A percentile compares a stretch with the other conserved stretches of the same genome.
Evolutionary conservation across 2,888 invertebrate species (phyloP).

Genomic region (Pristionchus mayeri): DNA sequence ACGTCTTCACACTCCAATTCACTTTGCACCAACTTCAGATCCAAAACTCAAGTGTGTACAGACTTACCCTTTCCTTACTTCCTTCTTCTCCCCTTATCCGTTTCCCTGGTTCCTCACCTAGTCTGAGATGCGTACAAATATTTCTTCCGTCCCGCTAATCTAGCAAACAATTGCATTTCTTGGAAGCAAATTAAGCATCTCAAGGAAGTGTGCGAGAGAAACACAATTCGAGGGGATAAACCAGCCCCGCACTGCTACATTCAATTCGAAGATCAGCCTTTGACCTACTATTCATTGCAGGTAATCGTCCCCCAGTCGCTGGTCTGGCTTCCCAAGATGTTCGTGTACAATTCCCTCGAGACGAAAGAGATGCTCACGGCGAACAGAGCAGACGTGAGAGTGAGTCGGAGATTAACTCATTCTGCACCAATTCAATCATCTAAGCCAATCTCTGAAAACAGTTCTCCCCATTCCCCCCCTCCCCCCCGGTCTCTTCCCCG

Average conservation of each 20-base stretch:
- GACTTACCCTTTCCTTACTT: no score
- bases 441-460: constrained; percentile 25
- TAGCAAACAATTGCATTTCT: neutral
- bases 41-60: no score
- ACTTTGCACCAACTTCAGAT: no score
- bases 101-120: no score
- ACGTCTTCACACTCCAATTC: no score
- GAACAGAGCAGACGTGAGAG: constrained; percentile 68
- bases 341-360: constrained; percentile 72
- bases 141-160: no score
- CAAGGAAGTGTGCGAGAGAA: neutral
- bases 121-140: no score
- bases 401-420: constrained; percentile 14
- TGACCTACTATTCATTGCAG: constrained; percentile 43
- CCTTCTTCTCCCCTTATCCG: no score
- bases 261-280: neutral
- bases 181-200: neutral
- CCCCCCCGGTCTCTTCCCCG: neutral
- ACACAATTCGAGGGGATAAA: neutral
- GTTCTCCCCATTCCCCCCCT: no score
- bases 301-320: constrained; percentile 68
- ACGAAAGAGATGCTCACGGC: constrained; percentile 71
- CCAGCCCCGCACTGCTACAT: neutral
- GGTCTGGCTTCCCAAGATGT: constrained; percentile 73
- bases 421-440: constrained; percentile 33